Evolutionary conservation across 2,888 invertebrate species (phyloP), one percentile per base, ranked within the genome.

Genomic region (Baccha elongata): DNA sequence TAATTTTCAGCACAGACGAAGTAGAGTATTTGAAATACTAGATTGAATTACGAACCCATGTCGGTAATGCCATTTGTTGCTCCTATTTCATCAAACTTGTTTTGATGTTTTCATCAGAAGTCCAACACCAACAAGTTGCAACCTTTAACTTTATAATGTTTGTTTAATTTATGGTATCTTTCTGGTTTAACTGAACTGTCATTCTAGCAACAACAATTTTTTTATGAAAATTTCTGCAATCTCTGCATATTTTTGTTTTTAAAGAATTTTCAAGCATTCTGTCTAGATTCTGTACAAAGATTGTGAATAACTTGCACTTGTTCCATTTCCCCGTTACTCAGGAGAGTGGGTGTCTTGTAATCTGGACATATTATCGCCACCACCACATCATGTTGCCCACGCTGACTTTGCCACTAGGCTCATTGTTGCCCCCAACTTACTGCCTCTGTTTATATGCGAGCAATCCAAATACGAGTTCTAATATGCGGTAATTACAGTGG

Each of bases 401-500:
- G 23, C 21, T 37, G n/a, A 8, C 5, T 35, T 19, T 17, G 5
- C 15, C 3, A 6, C 11, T 32, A 10, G 50, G 46, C 23, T 11
- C 46, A 60, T 26, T 50, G 58, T 42, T 44, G 17, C 37, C 44
- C 26, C 26, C 48, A 37, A 23, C 53, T 46, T n/a, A 6, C 13
- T 15, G 7, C 21, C 23, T 42, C 13, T 17, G 42, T 32, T 21
- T 42, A 42, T 13, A 10, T 40, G 40, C 6, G n/a, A n/a, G 7
- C 67, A 81, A 76, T 72, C 53, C 81, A 81, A 81, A 81, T 81
- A 81, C 81, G 46, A 67, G 76, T 81, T 81, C 76, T 81, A 81
- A 81, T 81, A 76, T 67, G 48, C 46, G 71, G 81, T 81, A 76
- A 81, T 81, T 81, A 81, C 81, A 65, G 76, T 81, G 81, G 81